Percentiles rank a stretch among this genome's conserved stretches.
These are phyloP conservation scores for Mesocricetus auratus DNA, from an alignment of 2,113 vertebrate genomes.

Conservation along the genomic window DNA sequence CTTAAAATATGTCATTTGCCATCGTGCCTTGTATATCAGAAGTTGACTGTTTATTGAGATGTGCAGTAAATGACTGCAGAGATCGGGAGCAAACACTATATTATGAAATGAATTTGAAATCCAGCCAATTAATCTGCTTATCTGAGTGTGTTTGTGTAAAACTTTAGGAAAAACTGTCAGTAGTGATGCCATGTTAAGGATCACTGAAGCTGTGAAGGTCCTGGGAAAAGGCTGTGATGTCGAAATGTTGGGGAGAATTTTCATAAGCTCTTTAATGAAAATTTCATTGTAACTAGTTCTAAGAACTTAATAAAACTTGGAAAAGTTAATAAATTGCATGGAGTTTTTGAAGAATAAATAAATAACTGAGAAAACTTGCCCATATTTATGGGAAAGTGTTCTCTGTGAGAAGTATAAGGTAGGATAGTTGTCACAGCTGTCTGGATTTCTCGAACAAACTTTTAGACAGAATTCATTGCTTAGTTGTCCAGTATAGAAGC, in stretches of 20 bases:
- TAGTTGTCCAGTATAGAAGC: neutral
- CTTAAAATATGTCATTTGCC: conserved; percentile 14
- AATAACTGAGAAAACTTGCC: neutral
- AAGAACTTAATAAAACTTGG: neutral
- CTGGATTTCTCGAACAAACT: neutral
- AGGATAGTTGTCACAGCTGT: neutral
- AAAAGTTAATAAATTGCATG: neutral
- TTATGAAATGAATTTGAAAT: conserved; percentile 10
- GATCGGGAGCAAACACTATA: neutral
- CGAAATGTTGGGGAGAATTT: neutral
- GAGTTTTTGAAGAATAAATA: neutral
- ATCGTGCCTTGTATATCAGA: conserved; percentile 6
- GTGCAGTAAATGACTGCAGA: neutral
- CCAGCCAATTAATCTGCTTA: neutral
- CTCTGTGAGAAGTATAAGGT: neutral
- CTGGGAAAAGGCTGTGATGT: neutral
- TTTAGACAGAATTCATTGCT: neutral
- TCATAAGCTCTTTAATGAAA: neutral
- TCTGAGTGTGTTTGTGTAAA: neutral
- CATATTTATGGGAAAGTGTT: neutral
- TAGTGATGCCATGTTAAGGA: neutral
- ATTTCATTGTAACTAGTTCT: neutral
- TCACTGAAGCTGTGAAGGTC: neutral
- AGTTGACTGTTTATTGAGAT: neutral
- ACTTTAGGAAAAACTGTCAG: too few species aligned